Base-by-base conservation (phyloP, 2,113 vertebrate genomes). In the Scopus umbretta region DNA sequence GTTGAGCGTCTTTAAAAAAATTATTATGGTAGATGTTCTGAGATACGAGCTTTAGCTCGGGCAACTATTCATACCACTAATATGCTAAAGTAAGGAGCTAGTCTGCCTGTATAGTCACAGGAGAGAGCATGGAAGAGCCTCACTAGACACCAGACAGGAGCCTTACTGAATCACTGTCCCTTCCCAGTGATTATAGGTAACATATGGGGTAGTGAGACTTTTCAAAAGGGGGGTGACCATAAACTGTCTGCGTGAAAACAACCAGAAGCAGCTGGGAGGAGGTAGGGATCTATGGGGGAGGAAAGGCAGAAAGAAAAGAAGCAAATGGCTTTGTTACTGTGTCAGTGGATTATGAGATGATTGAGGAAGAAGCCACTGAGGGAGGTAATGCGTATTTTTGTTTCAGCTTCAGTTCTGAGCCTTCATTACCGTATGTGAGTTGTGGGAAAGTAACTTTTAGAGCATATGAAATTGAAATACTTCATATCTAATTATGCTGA, bases 341-440 rank as follows among this genome's bases (percentile, higher is more conserved):
- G 43, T 56, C 38, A 50, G 42, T 68, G 65, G 34, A 11, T 55
- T 88, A 29, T 47, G 56, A 71, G 61, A 34, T 49, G 49, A 53
- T 38, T 72, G 56, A 68, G 78, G 52, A 84, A 87, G 65, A 81
- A 82, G 50, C 26, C 15, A 4, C 23, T 65, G 80, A 71, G 36
- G 65, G 27, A 75, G 29, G 27, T 80, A 81, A 68, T 58, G 26
- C 38, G 27, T 52, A 23, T 63, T 74, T 94, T 71, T 80, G 50
- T 86, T 88, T 86, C 50, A 78, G 59, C 76, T 89, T 93, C 34
- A 58, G 30, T 94, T 94, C 66, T 95, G 73, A 96, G 89, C 32
- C 23, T 92, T 89, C 25, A 14, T 42, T 72, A 66, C 36, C 23
- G 13, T 40, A 42, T 18, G 8, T 59, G 66, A 82, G 23, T 73